Evolutionary conservation across 2,797 vertebrate species (phyloP).

Genomic region (Falco naumanni): DNA sequence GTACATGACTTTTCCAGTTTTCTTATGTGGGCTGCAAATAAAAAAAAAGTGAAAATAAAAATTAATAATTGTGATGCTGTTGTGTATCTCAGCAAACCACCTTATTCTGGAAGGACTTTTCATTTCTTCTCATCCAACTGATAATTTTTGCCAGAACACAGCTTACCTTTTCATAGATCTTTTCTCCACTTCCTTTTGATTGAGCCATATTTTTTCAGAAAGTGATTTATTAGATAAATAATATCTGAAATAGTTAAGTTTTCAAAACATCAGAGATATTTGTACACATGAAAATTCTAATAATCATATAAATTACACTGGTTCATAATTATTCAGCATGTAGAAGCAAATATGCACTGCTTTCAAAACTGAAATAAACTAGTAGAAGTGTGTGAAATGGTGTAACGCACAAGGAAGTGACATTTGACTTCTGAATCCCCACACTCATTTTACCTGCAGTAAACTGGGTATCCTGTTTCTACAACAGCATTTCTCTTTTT

Average conservation of each 20-base stretch:
- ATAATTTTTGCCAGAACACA: not conserved
- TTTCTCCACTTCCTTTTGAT: constrained; percentile 80
- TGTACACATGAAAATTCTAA: not conserved
- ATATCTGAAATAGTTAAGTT: constrained; percentile 79
- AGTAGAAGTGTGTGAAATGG: no score
- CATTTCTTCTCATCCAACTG: not conserved
- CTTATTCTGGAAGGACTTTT: not conserved
- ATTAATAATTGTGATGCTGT: not conserved
- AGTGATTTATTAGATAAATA: constrained; percentile 89
- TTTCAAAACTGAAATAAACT: not conserved
- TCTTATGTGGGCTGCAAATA: constrained; percentile 77
- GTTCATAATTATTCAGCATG: not conserved
- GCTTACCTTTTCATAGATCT: constrained; percentile 76
- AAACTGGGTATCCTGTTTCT: not conserved
- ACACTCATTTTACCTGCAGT: not conserved
- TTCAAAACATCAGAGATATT: not conserved
- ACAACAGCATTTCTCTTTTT: not conserved
- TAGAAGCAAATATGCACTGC: not conserved
- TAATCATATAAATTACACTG: not conserved
- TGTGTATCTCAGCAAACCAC: not conserved
- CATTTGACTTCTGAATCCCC: not conserved
- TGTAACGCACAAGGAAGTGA: not conserved
- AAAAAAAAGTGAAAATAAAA: constrained; percentile 53
- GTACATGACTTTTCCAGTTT: constrained; percentile 74
- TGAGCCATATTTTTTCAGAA: constrained; percentile 83